Evolutionary conservation across 2,113 vertebrate genomes (phyloP).

Genomic region (Dryoscopus gambensis): DNA sequence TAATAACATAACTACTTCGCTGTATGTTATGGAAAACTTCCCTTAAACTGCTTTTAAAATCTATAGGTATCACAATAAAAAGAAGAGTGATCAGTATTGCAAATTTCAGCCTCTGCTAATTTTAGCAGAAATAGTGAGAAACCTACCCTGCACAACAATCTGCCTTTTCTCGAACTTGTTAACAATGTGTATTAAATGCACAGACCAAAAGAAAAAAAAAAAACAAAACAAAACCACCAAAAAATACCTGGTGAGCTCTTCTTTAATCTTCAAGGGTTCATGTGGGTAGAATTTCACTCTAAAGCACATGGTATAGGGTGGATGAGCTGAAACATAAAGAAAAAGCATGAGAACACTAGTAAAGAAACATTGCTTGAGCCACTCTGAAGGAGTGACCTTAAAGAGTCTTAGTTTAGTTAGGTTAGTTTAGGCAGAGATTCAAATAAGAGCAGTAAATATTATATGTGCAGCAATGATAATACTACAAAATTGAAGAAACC

Average conservation of each 20-base stretch:
- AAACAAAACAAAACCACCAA: neutral
- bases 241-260: constrained; percentile 95
- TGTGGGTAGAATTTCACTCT: constrained; percentile 99
- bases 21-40: neutral
- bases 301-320: constrained; percentile 99
- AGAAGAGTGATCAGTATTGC: neutral
- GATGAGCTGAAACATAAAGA: constrained; percentile 85
- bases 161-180: neutral
- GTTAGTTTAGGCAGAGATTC: neutral
- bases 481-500: neutral
- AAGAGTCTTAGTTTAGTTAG: neutral
- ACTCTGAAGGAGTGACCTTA: neutral
- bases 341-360: constrained; percentile 66
- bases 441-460: neutral
- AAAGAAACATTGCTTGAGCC: constrained; percentile 3
- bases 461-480: neutral
- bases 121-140: neutral
- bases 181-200: neutral
- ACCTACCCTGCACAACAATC: rapidly evolving
- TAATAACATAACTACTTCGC: neutral
- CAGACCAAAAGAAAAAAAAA: neutral
- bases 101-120: neutral
- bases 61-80: neutral
- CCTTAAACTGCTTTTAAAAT: neutral
- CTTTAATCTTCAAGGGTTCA: constrained; percentile 98